A percentile compares a stretch with the other conserved stretches of the same genome.
Evolutionary conservation across 2,888 invertebrate genomes (phyloP).

Genomic region (Ochlodes sylvanus): DNA sequence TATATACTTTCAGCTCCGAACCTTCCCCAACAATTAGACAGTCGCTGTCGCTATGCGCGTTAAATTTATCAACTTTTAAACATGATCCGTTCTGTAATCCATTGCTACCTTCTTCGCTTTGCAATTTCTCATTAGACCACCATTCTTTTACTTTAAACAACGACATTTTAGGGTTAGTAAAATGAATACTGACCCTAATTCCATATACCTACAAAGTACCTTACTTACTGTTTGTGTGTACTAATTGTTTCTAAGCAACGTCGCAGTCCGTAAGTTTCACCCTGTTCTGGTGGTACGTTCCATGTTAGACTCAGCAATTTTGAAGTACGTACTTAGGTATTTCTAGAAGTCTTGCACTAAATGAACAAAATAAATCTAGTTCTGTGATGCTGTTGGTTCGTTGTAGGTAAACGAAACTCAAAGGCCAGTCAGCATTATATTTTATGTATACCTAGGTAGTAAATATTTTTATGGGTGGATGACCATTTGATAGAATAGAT

Average conservation of each 20-base stretch:
- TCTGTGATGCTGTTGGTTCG: too few species aligned
- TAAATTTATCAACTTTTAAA: conserved; percentile 90
- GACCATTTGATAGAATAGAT: too few species aligned
- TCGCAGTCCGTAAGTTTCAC: background rate
- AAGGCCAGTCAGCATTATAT: too few species aligned
- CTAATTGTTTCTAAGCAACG: background rate
- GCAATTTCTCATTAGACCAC: conserved; percentile 91
- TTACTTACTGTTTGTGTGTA: background rate
- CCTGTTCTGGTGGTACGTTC: too few species aligned
- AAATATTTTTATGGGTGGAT: too few species aligned
- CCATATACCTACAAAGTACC: too few species aligned
- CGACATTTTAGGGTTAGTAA: conserved; percentile 88
- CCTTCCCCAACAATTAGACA: conserved; percentile 87
- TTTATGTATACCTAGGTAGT: too few species aligned
- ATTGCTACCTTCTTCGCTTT: conserved; percentile 79
- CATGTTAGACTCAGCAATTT: too few species aligned
- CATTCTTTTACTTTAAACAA: conserved; percentile 95
- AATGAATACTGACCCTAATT: background rate
- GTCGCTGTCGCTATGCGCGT: conserved; percentile 92
- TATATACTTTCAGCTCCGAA: conserved; percentile 67
- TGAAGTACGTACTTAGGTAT: too few species aligned
- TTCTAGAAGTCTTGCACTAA: too few species aligned
- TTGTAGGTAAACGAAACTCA: too few species aligned
- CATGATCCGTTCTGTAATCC: conserved; percentile 87
- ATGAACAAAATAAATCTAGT: too few species aligned